phyloP scores from a whole-genome alignment of 2,888 invertebrate species.

The Rhingia campestris region DNA sequence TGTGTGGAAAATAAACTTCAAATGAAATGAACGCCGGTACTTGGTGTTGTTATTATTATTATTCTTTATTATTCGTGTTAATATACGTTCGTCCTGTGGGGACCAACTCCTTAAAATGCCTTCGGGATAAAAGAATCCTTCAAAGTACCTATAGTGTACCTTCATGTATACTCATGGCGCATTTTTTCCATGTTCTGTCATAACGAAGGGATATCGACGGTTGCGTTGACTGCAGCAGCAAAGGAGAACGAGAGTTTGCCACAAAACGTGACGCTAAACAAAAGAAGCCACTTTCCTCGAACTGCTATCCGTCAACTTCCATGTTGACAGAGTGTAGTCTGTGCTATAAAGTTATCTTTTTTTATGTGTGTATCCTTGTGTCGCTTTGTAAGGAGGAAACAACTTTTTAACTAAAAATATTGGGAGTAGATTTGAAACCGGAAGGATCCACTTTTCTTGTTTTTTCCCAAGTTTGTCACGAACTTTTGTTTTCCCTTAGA shows the following conservation, averaged over 20 bases:
- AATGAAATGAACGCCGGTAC: conserved; percentile 74
- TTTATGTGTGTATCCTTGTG: conserved; percentile 51
- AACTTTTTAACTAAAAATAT: conserved; percentile 73
- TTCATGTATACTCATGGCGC: conserved; percentile 47
- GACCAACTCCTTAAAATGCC: conserved; percentile 68
- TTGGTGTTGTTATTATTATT: conserved; percentile 73
- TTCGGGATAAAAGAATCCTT: conserved; percentile 71
- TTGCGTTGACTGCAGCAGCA: conserved; percentile 71
- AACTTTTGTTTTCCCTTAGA: conserved; percentile 42
- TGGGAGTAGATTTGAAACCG: conserved; percentile 61
- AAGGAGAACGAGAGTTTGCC: conserved; percentile 61
- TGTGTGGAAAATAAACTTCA: conserved; percentile 71
- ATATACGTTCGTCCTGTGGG: conserved; percentile 58
- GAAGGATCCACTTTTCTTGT: conserved; percentile 68
- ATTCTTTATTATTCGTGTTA: conserved; percentile 70
- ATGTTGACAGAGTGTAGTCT: conserved; percentile 73
- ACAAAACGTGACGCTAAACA: conserved; percentile 76
- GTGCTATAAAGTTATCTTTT: conserved; percentile 22
- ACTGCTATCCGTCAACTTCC: conserved; percentile 75
- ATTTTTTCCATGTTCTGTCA: conserved; percentile 32
- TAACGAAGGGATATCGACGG: conserved; percentile 71
- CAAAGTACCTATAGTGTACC: conserved; percentile 60
- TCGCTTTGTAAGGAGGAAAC: conserved; percentile 65
- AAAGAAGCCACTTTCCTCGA: conserved; percentile 75
- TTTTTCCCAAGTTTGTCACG: conserved; percentile 46